Evolutionary conservation across 2,797 vertebrate species (phyloP).

Genomic region (Enteromius viviparus): DNA sequence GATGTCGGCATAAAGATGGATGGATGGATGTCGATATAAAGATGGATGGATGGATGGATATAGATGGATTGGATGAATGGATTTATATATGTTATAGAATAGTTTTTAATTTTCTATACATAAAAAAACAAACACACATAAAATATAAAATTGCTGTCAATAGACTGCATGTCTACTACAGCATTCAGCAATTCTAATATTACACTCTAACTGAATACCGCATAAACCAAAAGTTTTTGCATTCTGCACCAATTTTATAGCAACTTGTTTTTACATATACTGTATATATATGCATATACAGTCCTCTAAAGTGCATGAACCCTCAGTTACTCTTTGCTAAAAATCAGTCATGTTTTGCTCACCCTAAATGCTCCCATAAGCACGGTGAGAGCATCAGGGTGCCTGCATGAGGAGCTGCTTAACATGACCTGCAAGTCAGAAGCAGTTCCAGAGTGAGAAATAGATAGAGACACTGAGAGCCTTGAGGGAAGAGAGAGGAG

Average conservation of each 20-base stretch:
- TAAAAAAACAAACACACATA: background rate
- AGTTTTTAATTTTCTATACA: too few species aligned
- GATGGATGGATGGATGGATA: too few species aligned
- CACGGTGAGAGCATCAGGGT: background rate
- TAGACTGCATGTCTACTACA: background rate
- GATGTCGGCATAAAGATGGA: too few species aligned
- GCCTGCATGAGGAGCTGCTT: constrained; percentile 7
- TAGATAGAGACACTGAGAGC: constrained; percentile 14
- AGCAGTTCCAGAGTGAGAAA: constrained; percentile 14
- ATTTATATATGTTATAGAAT: too few species aligned
- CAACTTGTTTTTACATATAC: background rate
- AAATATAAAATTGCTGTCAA: background rate
- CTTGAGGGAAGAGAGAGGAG: background rate
- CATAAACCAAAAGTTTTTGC: background rate
- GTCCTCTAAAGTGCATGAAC: background rate
- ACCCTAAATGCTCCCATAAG: constrained; percentile 19
- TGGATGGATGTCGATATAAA: too few species aligned
- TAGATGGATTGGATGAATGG: too few species aligned
- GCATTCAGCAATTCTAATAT: background rate
- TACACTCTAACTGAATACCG: background rate
- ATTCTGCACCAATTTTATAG: background rate
- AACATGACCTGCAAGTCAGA: constrained; percentile 38
- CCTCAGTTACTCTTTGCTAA: background rate
- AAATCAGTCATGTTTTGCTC: constrained; percentile 11
- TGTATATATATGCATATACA: too few species aligned